These are phyloP conservation scores for Watsonalla cultraria DNA, from an alignment of 2,888 invertebrate genomes.

Conservation along the genomic window DNA sequence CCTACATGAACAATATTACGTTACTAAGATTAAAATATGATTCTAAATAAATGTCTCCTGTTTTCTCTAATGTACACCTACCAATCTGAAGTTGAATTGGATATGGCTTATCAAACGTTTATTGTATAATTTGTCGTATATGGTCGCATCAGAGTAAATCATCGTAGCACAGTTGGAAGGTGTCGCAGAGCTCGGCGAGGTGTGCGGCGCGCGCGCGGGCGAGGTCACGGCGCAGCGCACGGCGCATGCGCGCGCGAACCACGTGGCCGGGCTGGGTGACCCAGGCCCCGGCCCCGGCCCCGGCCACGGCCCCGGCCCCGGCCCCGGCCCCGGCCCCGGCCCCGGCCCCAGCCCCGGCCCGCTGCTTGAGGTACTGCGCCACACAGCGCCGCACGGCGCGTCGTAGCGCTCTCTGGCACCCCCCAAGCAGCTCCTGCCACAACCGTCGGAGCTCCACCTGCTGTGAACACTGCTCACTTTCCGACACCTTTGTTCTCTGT, in stretches of 20 bases:
- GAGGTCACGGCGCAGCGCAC: neutral
- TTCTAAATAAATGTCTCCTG: too few relatives aligned
- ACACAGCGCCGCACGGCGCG: constrained; percentile 22
- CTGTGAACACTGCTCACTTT: constrained; percentile 26
- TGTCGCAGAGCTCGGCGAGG: constrained; percentile 31
- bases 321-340: neutral
- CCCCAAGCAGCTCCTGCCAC: constrained; percentile 34
- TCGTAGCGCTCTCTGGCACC: constrained; percentile 15
- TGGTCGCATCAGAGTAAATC: constrained; percentile 17
- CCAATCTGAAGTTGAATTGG: too few relatives aligned
- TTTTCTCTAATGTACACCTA: too few relatives aligned
- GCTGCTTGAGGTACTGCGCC: constrained; percentile 13
- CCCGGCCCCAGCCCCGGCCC: neutral
- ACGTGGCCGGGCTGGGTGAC: neutral
- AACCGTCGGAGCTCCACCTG: constrained; percentile 27
- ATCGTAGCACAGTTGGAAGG: constrained; percentile 34
- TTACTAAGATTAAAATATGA: too few relatives aligned
- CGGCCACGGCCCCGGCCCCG: neutral
- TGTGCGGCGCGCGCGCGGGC: constrained; percentile 9
- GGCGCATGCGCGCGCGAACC: neutral
- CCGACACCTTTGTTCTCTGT: constrained; percentile 13
- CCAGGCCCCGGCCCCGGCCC: neutral
- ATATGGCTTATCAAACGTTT: too few relatives aligned
- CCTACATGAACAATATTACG: too few relatives aligned
- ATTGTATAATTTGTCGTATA: too few relatives aligned